Conservation (phyloP, 2,888 invertebrate species). For the Scrobipalpa costella region DNA sequence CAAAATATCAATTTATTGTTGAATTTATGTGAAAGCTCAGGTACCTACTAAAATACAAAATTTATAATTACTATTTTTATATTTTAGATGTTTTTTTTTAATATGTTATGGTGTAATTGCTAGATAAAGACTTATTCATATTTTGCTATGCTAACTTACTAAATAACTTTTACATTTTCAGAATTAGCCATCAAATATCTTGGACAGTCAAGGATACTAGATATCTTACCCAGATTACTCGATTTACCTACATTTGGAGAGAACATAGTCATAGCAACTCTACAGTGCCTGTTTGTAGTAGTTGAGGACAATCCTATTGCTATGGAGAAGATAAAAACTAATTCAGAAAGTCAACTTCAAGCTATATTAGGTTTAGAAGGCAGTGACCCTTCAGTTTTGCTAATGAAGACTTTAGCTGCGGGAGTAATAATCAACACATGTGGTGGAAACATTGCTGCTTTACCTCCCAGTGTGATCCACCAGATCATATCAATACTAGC, state of each 20-base stretch:
- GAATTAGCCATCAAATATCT: constrained; percentile 83
- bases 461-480: constrained; percentile 71
- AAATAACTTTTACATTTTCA: too few species aligned
- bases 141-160: too few species aligned
- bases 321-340: constrained; percentile 75
- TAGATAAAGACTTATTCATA: too few species aligned
- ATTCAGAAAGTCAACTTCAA: constrained; percentile 69
- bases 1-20: constrained; percentile 85
- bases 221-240: constrained; percentile 82
- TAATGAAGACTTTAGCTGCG: constrained; percentile 80
- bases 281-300: constrained; percentile 86
- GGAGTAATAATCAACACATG: constrained; percentile 81
- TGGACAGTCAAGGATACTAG: constrained; percentile 83
- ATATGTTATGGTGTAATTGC: too few species aligned
- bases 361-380: constrained; percentile 64
- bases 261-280: constrained; percentile 79
- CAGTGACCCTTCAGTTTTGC: constrained; percentile 61
- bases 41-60: constrained; percentile 43
- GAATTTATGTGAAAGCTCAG: constrained; percentile 86
- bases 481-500: constrained; percentile 77
- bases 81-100: too few species aligned
- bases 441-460: constrained; percentile 57
- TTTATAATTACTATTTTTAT: background rate
- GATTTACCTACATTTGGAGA: constrained; percentile 80
- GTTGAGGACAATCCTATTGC: constrained; percentile 85